phyloP scores from a whole-genome alignment of 2,113 vertebrate genomes.

The Colius striatus region DNA sequence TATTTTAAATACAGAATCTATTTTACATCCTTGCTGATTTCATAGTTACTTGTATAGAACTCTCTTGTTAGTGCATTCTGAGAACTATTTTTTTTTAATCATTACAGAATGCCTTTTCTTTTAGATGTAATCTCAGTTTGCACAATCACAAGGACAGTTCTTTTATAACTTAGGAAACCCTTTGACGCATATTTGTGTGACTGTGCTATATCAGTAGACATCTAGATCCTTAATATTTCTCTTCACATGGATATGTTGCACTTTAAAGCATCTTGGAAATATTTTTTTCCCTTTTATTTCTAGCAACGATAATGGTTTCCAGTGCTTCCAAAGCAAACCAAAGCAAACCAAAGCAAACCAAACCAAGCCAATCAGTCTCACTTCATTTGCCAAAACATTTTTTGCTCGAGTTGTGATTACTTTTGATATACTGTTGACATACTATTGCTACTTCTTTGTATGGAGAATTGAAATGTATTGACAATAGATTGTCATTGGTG shows the following conservation, averaged over 20 bases:
- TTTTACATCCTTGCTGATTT: conserved; percentile 15
- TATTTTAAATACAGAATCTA: conserved; percentile 51
- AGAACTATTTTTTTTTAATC: background rate
- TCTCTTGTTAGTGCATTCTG: background rate
- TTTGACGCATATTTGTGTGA: conserved; percentile 28
- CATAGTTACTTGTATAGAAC: background rate
- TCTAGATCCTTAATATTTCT: conserved; percentile 20
- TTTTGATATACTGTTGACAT: background rate
- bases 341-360: background rate
- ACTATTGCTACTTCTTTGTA: background rate
- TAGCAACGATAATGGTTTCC: background rate
- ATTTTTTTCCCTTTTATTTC: background rate
- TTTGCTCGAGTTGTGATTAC: background rate
- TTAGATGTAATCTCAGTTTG: background rate
- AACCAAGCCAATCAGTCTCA: background rate
- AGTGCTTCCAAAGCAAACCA: background rate
- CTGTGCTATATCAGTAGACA: background rate
- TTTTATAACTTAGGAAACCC: background rate
- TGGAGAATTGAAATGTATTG: background rate
- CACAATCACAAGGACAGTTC: background rate
- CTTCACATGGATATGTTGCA: background rate
- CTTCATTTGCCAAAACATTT: background rate
- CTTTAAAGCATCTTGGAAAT: background rate
- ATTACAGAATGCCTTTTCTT: background rate
- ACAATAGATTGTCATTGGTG: background rate